phyloP scores from a whole-genome alignment of 2,888 invertebrate genomes.

The Theretra japonica region DNA sequence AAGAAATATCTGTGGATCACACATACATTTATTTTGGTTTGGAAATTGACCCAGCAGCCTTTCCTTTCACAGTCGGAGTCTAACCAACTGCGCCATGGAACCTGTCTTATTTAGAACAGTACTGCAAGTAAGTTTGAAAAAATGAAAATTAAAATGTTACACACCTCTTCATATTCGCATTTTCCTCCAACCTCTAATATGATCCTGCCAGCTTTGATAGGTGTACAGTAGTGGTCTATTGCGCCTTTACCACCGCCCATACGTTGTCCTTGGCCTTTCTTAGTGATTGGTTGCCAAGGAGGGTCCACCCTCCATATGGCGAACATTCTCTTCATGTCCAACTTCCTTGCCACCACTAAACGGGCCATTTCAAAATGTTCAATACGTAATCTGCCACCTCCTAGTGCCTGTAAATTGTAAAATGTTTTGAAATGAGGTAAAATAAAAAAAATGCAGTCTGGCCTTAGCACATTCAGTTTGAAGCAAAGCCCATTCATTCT shows the following conservation, averaged over 20 bases:
- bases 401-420: constrained; percentile 86
- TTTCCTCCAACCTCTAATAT: constrained; percentile 97
- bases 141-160: too few species aligned
- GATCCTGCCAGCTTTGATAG: constrained; percentile 94
- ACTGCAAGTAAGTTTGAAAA: too few species aligned
- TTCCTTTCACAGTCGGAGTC: too few species aligned
- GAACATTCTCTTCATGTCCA: constrained; percentile 94
- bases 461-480: too few species aligned
- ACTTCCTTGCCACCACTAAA: constrained; percentile 89
- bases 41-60: too few species aligned
- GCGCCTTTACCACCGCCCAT: constrained; percentile 99
- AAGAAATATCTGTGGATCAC: too few species aligned
- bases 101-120: too few species aligned
- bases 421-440: too few species aligned
- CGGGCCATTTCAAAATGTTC: constrained; percentile 96
- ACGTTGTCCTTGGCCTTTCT: constrained; percentile 94
- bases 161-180: constrained; percentile 93
- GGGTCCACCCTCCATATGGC: constrained; percentile 97
- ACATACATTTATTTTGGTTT: too few species aligned
- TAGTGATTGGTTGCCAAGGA: constrained; percentile 98
- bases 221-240: constrained; percentile 98
- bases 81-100: too few species aligned
- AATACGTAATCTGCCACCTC: constrained; percentile 91
- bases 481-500: too few species aligned
- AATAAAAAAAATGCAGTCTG: too few species aligned